Evolutionary conservation across 1,140 invertebrate genomes (phyloP).

Genomic region (Bombus picipes): DNA sequence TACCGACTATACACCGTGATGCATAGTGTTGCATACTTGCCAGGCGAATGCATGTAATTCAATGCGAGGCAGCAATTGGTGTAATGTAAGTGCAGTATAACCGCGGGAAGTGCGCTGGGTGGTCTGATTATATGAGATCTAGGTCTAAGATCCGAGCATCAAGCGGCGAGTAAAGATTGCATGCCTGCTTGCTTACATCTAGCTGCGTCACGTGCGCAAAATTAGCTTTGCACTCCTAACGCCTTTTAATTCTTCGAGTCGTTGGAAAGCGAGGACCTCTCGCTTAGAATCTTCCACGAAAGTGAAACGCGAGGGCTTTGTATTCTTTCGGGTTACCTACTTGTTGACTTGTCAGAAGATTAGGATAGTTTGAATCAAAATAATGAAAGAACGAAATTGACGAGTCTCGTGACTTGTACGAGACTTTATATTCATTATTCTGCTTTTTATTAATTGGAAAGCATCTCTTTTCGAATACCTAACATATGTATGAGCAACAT

Average conservation of each 20-base stretch:
- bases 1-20: not conserved
- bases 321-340: not conserved
- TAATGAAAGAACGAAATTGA: not conserved
- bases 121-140: conserved; percentile 53
- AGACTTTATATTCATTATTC: not conserved
- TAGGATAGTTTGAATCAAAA: not conserved
- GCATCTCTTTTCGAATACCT: not conserved
- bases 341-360: not conserved
- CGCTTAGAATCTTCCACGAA: not conserved
- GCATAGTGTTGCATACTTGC: conserved; percentile 4
- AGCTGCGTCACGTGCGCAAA: conserved; percentile 2
- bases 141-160: conserved; percentile 45
- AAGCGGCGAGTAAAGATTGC: not conserved
- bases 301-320: not conserved
- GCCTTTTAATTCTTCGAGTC: not conserved
- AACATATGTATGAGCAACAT: not conserved
- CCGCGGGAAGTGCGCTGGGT: conserved; percentile 61
- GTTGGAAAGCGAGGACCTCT: too few relatives aligned
- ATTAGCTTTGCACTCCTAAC: not conserved
- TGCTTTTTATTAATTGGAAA: not conserved
- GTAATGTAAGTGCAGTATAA: conserved; percentile 50
- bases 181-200: not conserved
- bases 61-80: conserved; percentile 56
- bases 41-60: conserved; percentile 44
- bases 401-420: not conserved